Percentiles rank a stretch among this genome's conserved stretches.
Evolutionary conservation across 2,888 invertebrate genomes (phyloP).

Genomic region (Mesorhabditis belari): DNA sequence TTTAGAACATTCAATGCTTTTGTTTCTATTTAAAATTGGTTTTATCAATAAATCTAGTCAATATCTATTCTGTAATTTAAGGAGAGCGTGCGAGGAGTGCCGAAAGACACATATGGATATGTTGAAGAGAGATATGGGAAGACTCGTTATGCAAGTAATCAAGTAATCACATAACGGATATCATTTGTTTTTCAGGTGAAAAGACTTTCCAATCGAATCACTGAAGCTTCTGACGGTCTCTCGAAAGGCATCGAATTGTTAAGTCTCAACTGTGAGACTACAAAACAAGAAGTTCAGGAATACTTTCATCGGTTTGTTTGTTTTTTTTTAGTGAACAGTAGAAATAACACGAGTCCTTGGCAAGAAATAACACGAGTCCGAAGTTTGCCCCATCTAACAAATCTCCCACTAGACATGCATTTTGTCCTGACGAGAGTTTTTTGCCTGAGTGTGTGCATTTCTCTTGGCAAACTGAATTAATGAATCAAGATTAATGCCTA

Average conservation of each 20-base stretch:
- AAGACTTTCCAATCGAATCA: slow-evolving; percentile 47
- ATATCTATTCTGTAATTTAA: slow-evolving; percentile 12
- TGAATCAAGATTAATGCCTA: too few species aligned
- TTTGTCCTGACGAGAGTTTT: background rate
- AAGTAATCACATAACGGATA: background rate
- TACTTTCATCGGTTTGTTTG: slow-evolving; percentile 42
- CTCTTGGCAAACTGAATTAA: too few species aligned
- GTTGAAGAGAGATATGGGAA: slow-evolving; percentile 77
- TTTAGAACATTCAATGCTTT: background rate
- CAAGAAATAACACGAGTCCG: background rate
- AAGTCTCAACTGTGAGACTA: slow-evolving; percentile 80
- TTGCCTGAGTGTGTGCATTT: too few species aligned
- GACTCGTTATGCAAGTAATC: slow-evolving; percentile 72
- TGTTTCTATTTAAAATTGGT: slow-evolving; percentile 6
- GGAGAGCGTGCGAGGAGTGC: slow-evolving; percentile 87
- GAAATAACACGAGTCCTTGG: background rate
- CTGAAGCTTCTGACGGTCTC: slow-evolving; percentile 48
- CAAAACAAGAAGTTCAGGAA: slow-evolving; percentile 87
- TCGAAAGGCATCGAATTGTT: slow-evolving; percentile 75
- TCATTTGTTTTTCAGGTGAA: slow-evolving; percentile 59
- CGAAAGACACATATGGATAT: slow-evolving; percentile 90
- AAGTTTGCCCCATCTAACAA: background rate
- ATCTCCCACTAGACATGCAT: background rate
- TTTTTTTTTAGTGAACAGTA: background rate
- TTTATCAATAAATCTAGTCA: background rate